Base-by-base conservation (phyloP, 1,140 invertebrate species). In the Lepidurus arcticus region DNA sequence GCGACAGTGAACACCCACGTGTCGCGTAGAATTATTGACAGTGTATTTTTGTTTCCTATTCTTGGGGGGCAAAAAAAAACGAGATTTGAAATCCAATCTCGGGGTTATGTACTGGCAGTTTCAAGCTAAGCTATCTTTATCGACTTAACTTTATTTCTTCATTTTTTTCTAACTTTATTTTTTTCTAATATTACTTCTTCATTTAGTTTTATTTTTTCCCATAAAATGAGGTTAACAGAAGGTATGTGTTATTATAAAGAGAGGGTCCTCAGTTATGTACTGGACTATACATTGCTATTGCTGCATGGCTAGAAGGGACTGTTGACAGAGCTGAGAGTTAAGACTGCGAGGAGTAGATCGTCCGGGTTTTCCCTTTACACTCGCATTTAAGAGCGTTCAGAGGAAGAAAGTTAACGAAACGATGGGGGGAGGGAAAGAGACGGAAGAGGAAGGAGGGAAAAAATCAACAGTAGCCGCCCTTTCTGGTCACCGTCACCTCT, bases 131-230 rank as follows among this genome's bases (percentile, higher is more conserved):
- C 5, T 47, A 16, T 47, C 53, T 7, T 21, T 7, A 16, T 65
- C 13, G 21, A 65, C 53, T 21, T 7, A 7, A n/a, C 53, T 65
- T 13, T 10, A 47, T 47, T 47, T 47, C 45, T 47, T 47, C 13
- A 65, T 26, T 34, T 26, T 74, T 5, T 74, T 74, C 16, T 42
- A 42, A 16, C 21, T 42, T 42, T 11, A 43, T 43, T 24, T 75
- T 75, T 75, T 75, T 34, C 74, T 34, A 44, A 75, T 34, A 75
- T 42, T 44, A 43, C 53, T 73, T 73, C 53, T 73, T 24, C 24
- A 16, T 73, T 24, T 5, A 73, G 4, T 73, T 5, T 6, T 24
- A n/a, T 8, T 73, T 73, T 73, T 7, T 6, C 9, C 42, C 34
- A 34, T 42, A 74, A 74, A 74, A 34, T 3, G 34, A 34, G 73